Base-by-base conservation (phyloP, 64 coral and sea anemone species). In the Exaiptasia diaphana region DNA sequence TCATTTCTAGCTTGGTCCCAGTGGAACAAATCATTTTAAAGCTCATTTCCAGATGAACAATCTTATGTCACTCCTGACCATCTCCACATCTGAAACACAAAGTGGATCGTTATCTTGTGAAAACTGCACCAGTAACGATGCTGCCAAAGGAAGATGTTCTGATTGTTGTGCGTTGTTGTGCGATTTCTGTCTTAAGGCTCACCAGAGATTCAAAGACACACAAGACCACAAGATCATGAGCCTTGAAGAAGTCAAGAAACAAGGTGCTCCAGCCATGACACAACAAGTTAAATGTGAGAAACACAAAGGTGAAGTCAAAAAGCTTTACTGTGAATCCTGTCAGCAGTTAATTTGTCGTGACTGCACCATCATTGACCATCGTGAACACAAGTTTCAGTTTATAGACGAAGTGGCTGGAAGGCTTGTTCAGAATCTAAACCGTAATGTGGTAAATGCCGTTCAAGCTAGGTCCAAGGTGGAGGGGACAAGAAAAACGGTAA, bases 281-380 rank as follows among this genome's bases (percentile, higher is more conserved):
- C 34, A 71, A 42, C 67, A 71, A 44, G 0, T 11, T 21, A 38
- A 33, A 18, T 71, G 67, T 27, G 9, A 2, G 8, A 71, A 71
- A n/a, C 67, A 71, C 67, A 71, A 71, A 44, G 67, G 67, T 20
- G 67, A 71, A 71, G 67, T 71, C 9, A 71, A 38, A 35, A 71
- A 71, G 67, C 34, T 71, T 8, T 71, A 38, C 24, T 71, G 67
- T 34, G 36, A 71, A 38, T 9, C 67, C 13, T 71, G 67, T 20
- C 35, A 71, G 18, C 23, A 27, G 12, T 37, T 71, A 14, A 35
- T 71, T 38, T 71, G 67, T 27, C 34, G 41, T 38, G 67, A 71
- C 13, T 71, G 67, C 36, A 22, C 41, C 5, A 71, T 71, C 3
- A 44, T 71, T 17, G 34, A 71, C 37, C 67, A 71, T 44, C 34